Evolutionary conservation across 2,888 invertebrate species (phyloP).

Genomic region (Silvanus unidentatus): DNA sequence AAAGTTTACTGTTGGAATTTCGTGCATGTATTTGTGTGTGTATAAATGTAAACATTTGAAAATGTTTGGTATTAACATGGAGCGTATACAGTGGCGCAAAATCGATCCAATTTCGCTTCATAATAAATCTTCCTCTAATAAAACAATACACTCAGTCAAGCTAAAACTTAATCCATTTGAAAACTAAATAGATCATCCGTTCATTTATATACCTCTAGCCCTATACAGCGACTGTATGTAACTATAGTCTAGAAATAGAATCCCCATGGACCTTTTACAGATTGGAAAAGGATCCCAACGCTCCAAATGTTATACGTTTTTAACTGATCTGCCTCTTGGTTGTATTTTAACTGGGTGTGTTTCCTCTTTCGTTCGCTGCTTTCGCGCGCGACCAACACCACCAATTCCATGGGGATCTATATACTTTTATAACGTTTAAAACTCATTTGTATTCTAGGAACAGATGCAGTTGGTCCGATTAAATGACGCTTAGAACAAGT

Average conservation of each 20-base stretch:
- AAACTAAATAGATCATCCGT: background rate
- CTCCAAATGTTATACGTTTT: conserved; percentile 3
- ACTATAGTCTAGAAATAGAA: background rate
- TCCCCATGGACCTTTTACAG: conserved; percentile 6
- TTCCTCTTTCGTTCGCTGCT: background rate
- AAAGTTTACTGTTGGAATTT: no score
- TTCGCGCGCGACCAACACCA: no score
- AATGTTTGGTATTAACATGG: no score
- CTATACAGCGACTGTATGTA: background rate
- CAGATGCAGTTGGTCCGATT: background rate
- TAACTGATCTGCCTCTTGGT: conserved; percentile 7
- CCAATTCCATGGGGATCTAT: background rate
- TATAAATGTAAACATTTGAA: no score
- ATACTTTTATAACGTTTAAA: background rate
- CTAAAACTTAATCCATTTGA: no score
- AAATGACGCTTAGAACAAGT: conserved; percentile 1
- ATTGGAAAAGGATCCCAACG: conserved; percentile 6
- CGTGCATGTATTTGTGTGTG: no score
- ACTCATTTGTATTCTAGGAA: conserved; percentile 1
- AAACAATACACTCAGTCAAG: no score
- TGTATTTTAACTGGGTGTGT: conserved; percentile 5
- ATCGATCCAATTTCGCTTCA: no score
- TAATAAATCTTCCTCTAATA: no score
- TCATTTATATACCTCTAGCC: background rate
- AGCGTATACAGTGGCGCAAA: no score